Evolutionary conservation across 2,797 vertebrate species (phyloP).

Genomic region (Graptemys geographica): DNA sequence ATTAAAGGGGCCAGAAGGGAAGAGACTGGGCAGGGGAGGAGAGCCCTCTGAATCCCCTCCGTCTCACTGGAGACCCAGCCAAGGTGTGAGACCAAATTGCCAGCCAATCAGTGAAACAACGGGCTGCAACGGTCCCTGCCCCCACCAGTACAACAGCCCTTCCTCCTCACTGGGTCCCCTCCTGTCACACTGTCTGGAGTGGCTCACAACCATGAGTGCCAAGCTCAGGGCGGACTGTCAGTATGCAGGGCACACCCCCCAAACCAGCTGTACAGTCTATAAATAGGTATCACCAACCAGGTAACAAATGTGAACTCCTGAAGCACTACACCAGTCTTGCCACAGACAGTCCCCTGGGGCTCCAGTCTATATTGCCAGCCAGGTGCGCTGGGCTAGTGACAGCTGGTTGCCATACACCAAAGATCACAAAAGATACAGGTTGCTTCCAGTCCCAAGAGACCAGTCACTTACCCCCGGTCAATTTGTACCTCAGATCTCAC

Average conservation of each 20-base stretch:
- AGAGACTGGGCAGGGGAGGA: background rate
- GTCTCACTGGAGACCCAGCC: background rate
- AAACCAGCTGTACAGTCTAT: background rate
- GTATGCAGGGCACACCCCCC: background rate
- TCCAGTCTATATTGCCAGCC: background rate
- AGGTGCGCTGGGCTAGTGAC: too few relatives aligned
- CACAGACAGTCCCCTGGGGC: too few relatives aligned
- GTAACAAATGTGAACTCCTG: too few relatives aligned
- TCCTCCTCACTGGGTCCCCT: too few relatives aligned
- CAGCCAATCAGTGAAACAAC: background rate
- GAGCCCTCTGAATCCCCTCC: background rate
- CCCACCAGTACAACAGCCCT: too few relatives aligned
- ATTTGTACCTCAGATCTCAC: background rate
- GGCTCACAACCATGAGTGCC: background rate
- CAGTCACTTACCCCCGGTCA: too few relatives aligned
- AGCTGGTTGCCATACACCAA: background rate
- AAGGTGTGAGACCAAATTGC: background rate
- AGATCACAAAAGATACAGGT: background rate
- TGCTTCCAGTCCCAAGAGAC: background rate
- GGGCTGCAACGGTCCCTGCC: too few relatives aligned
- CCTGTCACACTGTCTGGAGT: background rate
- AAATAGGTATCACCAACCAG: too few relatives aligned
- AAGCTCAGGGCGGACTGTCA: background rate
- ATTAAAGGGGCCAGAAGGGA: background rate
- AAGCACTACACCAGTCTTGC: too few relatives aligned